Evolutionary conservation across 2,888 invertebrate species (phyloP), one percentile per base, ranked within the genome.

Genomic region (Lepidocyrtoides sp.): DNA sequence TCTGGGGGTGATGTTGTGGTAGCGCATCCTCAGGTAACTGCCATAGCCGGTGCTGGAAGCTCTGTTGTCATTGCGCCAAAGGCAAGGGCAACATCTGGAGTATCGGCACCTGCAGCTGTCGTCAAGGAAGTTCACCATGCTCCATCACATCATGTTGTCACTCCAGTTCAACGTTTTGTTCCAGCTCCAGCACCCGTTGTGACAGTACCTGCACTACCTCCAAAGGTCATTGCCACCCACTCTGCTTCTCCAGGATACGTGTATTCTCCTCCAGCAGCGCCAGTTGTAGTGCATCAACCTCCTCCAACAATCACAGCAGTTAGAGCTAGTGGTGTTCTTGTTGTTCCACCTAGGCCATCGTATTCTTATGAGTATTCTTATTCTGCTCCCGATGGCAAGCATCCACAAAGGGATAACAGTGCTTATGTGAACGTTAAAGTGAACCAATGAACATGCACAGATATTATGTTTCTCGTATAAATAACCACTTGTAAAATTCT

Each of bases 341-440:
- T 94, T 0, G 93, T 94, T 0, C 94, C 94, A 44, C 93, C 94
- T 20, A 91, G 66, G 14, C 90, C 93, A 3, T 89, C 85, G 14
- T 91, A 91, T 51, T 91, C 91, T 23, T 94, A 93, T 60, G 89
- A 86, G 8, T 93, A 93, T 86, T 83, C 87, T 10, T 94, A 94
- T 82, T 91, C 91, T 0, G 91, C 93, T 26, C 94, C 94, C 10
- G 94, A 93, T 88, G 91, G 88, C 8, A 94, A 93, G 66, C 91
- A 94, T 69, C 94, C 93, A 0, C 86, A 89, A 72, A 82, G 93
- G 36, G 91, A 92, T n/a, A 94, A 93, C 69, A 90, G 79, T 36
- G 94, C 94, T 82, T 92, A 83, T 63, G 94, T 94, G 36, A 89
- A 91, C 26, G 94, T 94, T 10, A 69, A 79, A 41, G 94, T 94